These are phyloP conservation scores for Alectoris magna DNA, from an alignment of 2,797 vertebrate species.

Conservation along the genomic window DNA sequence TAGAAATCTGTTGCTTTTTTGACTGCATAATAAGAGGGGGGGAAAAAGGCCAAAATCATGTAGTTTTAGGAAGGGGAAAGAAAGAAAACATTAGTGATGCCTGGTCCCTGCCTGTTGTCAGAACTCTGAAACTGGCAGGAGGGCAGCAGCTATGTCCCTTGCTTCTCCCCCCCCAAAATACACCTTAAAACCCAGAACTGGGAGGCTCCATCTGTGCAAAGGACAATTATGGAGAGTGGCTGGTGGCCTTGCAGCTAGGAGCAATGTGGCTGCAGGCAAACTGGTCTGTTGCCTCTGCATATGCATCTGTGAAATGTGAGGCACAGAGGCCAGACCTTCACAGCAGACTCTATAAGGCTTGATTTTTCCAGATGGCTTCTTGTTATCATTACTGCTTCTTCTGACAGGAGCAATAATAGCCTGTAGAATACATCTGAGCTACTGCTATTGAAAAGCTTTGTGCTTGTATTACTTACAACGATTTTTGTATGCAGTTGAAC, in stretches of 20 bases:
- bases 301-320: accelerated
- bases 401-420: not conserved
- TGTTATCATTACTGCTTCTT: not conserved
- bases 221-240: too few species aligned
- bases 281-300: not conserved
- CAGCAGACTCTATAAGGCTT: not conserved
- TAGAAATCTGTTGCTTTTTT: not conserved
- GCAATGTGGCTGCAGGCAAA: not conserved
- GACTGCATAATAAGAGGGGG: not conserved
- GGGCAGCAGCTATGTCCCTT: not conserved
- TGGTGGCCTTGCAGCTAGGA: not conserved
- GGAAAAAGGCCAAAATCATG: accelerated
- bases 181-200: not conserved
- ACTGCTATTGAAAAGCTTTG: not conserved
- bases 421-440: not conserved
- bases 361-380: not conserved
- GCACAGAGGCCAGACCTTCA: not conserved
- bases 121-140: not conserved
- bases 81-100: not conserved
- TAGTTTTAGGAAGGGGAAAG: not conserved
- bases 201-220: not conserved
- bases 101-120: not conserved
- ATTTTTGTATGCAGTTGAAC: not conserved
- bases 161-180: not conserved
- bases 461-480: not conserved